Percentiles rank a stretch among this genome's conserved stretches.
phyloP scores from a whole-genome alignment of 2,797 vertebrate genomes.

The Megalops cyprinoides region DNA sequence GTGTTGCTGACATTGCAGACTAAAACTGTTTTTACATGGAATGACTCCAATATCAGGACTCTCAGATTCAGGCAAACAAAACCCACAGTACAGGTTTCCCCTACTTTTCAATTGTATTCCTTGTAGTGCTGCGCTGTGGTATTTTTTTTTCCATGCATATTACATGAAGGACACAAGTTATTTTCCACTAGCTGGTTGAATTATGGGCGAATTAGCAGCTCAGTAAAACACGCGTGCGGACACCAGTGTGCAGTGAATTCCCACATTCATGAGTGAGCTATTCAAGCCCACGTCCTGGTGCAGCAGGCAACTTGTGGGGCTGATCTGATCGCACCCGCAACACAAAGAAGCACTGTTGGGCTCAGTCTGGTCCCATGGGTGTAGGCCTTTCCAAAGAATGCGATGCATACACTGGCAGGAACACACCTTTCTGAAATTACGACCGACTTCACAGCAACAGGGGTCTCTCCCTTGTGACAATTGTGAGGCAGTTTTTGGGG shows the following conservation, averaged over 20 bases:
- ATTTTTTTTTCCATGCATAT: no score
- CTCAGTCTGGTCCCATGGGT: constrained; percentile 47
- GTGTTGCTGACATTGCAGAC: no score
- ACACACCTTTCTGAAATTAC: neutral
- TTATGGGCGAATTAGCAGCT: neutral
- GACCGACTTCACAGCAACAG: neutral
- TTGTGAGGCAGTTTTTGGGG: neutral
- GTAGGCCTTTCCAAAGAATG: constrained; percentile 55
- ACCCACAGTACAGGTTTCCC: no score
- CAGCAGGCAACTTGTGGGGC: constrained; percentile 44
- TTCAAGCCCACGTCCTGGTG: constrained; percentile 53
- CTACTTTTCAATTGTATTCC: no score
- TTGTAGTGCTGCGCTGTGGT: no score
- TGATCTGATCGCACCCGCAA: constrained; percentile 40
- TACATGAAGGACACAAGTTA: no score
- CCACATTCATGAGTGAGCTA: constrained; percentile 60
- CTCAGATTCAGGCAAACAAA: no score
- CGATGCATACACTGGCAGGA: constrained; percentile 27
- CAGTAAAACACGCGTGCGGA: neutral
- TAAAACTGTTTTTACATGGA: no score
- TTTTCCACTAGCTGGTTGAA: neutral
- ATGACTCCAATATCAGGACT: no score
- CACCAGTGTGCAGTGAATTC: constrained; percentile 51
- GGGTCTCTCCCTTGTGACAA: neutral
- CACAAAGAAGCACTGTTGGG: constrained; percentile 75